Percentiles rank a stretch among this genome's conserved stretches.
These are phyloP conservation scores for Heliconius hortense DNA, from an alignment of 2,888 invertebrate species.

Conservation along the genomic window DNA sequence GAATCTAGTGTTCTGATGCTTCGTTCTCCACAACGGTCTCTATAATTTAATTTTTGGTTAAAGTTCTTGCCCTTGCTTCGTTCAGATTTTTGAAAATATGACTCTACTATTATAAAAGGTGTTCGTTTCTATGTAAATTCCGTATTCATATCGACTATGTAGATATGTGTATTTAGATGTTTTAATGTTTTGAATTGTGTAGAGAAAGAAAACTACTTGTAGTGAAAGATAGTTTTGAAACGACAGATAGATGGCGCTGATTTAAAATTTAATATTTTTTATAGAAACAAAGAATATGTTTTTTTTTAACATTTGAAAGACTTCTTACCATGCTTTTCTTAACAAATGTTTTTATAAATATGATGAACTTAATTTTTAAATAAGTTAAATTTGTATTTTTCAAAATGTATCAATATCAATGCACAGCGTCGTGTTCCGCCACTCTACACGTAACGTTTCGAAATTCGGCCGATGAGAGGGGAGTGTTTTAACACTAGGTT, in stretches of 20 bases:
- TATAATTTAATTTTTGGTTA: neutral
- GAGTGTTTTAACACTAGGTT: too few relatives aligned
- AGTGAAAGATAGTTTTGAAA: neutral
- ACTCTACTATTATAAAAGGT: neutral
- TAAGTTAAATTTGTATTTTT: too few relatives aligned
- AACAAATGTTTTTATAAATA: too few relatives aligned
- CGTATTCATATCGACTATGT: too few relatives aligned
- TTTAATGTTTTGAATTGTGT: too few relatives aligned
- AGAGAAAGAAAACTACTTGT: neutral
- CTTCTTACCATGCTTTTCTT: neutral
- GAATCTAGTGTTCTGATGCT: neutral
- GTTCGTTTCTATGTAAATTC: too few relatives aligned
- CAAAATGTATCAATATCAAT: too few relatives aligned
- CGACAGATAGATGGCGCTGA: constrained; percentile 8
- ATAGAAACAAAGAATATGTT: neutral
- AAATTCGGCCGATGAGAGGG: too few relatives aligned
- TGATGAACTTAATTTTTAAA: too few relatives aligned
- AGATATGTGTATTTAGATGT: too few relatives aligned
- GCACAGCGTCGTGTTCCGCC: too few relatives aligned
- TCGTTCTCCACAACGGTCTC: neutral
- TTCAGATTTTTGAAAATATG: neutral
- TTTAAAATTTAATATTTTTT: neutral
- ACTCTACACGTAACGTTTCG: too few relatives aligned
- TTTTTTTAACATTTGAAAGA: neutral
- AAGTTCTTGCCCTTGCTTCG: neutral